phyloP scores from a whole-genome alignment of 2,888 invertebrate species.

The Seira ritae region DNA sequence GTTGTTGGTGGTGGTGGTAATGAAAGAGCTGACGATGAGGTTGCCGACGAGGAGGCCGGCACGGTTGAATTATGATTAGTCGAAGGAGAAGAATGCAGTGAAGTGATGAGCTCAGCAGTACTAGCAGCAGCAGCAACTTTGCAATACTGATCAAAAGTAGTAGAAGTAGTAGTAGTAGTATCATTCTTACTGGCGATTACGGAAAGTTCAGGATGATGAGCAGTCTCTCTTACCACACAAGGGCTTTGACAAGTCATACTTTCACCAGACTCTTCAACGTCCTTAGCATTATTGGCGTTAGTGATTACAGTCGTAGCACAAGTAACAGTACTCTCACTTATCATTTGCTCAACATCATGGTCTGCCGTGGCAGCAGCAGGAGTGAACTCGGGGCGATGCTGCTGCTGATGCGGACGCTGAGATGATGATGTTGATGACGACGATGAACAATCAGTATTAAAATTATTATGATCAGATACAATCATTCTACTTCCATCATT shows the following conservation, averaged over 20 bases:
- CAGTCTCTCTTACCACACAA: conserved; percentile 57
- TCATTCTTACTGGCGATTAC: conserved; percentile 66
- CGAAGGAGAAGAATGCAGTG: conserved; percentile 54
- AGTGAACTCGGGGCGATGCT: background rate
- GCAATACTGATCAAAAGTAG: conserved; percentile 64
- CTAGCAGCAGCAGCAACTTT: conserved; percentile 57
- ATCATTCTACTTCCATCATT: conserved; percentile 28
- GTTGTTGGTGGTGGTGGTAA: conserved; percentile 1
- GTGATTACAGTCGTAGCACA: background rate
- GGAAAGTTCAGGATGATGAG: conserved; percentile 68
- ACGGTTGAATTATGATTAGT: conserved; percentile 44
- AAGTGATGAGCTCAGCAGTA: conserved; percentile 60
- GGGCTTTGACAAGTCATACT: conserved; percentile 13
- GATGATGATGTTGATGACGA: conserved; percentile 14
- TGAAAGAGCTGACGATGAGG: conserved; percentile 61
- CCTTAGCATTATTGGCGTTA: conserved; percentile 9
- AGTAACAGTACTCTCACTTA: conserved; percentile 42
- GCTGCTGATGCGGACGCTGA: background rate
- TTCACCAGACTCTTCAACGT: conserved; percentile 21
- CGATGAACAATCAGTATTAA: conserved; percentile 21
- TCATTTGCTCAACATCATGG: conserved; percentile 28
- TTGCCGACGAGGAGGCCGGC: conserved; percentile 26
- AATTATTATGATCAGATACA: conserved; percentile 42
- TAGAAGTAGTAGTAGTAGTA: conserved; percentile 40
- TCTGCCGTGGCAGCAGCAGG: conserved; percentile 16